Evolutionary conservation across 2,888 invertebrate species (phyloP), one percentile per base, ranked within the genome.

Genomic region (Gibbula magus): DNA sequence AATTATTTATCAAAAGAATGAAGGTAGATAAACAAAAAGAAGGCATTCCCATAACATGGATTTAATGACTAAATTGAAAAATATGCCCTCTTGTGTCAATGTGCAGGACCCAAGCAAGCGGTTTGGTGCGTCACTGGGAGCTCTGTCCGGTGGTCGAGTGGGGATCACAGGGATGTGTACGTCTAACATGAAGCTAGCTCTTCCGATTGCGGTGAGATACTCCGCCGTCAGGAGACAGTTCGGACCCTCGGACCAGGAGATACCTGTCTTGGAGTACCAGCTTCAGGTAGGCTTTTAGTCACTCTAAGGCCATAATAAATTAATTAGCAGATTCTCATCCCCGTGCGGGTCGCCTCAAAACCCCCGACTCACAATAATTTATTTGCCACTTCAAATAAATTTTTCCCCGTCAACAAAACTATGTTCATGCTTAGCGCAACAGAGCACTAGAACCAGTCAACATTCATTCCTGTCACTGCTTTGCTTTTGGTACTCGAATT

Each of bases 191-290:
- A 94, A 95, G n/a, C 94, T 95, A 88, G 96, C 96, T 0, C 93
- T 97, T 22, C 92, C 96, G 7, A 97, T 98, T 83, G 97, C 97
- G 0, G 94, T 96, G 25, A 94, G 98, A 22, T 98, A 98, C 93
- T 96, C 97, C 0, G 97, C 96, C 0, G 96, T 96, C 0, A 94
- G 98, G 83, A 95, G 95, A 87, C 99, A 99, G 94, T 99, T 98
- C 92, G 98, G 97, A 0, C 94, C 95, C 3, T 94, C 94, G 16
- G 92, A 94, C 2, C 94, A 95, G 35, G 98, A 99, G 92, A 94
- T 95, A 83, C 96, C 98, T 0, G 96, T 99, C 0, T 93, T 99
- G 86, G 98, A 98, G 91, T 99, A 99, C 92, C 98, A 97, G 92
- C 95, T 96, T 56, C 97, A 97, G 93, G 96, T 96, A 91, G 94